phyloP scores from a whole-genome alignment of 1,140 invertebrate species.

The Stegodyphus dumicola region DNA sequence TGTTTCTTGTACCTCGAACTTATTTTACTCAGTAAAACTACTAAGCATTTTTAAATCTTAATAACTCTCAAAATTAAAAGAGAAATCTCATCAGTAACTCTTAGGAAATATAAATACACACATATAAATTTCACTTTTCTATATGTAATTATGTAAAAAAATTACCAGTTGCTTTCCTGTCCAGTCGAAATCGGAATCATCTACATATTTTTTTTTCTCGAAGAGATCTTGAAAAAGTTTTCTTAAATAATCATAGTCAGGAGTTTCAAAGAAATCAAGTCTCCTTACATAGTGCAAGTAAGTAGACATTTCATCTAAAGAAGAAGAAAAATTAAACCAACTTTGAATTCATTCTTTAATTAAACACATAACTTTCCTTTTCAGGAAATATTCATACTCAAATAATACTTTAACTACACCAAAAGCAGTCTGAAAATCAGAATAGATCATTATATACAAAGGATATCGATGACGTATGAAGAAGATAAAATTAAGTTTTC shows the following conservation, averaged over 20 bases:
- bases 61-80: too few species aligned
- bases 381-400: background rate
- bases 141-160: background rate
- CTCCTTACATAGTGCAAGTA: conserved; percentile 95
- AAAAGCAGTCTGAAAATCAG: too few species aligned
- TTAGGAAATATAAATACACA: too few species aligned
- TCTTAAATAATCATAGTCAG: conserved; percentile 98
- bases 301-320: conserved; percentile 81
- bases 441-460: too few species aligned
- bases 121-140: too few species aligned
- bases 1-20: too few species aligned
- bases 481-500: too few species aligned
- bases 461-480: too few species aligned
- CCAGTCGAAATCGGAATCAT: conserved; percentile 99
- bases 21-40: too few species aligned
- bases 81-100: too few species aligned
- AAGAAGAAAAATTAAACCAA: background rate
- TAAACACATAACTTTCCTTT: background rate
- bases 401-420: too few species aligned
- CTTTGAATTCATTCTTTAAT: background rate
- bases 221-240: conserved; percentile 96
- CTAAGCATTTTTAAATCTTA: too few species aligned
- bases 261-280: conserved; percentile 99
- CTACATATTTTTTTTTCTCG: conserved; percentile 89
- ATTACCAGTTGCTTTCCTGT: conserved; percentile 86